Base-by-base conservation (phyloP, 2,888 invertebrate genomes). In the Hyppa rectilinea region DNA sequence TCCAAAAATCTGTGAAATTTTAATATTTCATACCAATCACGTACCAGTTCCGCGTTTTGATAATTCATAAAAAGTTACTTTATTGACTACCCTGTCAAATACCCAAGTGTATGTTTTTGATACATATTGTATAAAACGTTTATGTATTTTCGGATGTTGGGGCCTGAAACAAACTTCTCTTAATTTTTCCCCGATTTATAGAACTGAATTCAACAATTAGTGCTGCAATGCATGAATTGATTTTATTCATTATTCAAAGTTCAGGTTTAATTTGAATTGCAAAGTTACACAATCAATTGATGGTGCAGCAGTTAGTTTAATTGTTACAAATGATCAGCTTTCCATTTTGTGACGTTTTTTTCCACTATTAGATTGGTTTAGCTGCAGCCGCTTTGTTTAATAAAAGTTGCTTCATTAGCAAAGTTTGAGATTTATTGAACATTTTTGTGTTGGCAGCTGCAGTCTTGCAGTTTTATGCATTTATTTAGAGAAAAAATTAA, bases 311-410 rank as follows among this genome's bases (percentile, higher is more conserved):
- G 29, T 59, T 29, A 31, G 17, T n/a, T 31, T 71, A 71, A 73
- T 71, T 60, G 47, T 71, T 34, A 71, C 36, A 71, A 65, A 73
- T 53, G 52, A 53, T 40, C n/a, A n/a, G 26, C 5, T 72, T 38
- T 45, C 34, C 29, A 43, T 61, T n/a, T 61, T 0, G 29, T 55
- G 26, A 38, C 26, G 56, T n/a, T n/a, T n/a, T n/a, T n/a, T n/a
- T n/a, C n/a, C n/a, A n/a, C n/a, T n/a, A n/a, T n/a, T n/a, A n/a
- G n/a, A 62, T 45, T 62, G n/a, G 36, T 2, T 62, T 29, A 56
- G 17, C 49, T 56, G 45, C 45, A 60, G 34, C 36, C 34, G 14
- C 14, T 55, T 70, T 50, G 14, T 47, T 59, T 23, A n/a, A 55
- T 55, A 20, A 67, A 71, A 49, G 20, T 49, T 36, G 29, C 23